These are phyloP conservation scores for Myotis myotis DNA, from an alignment of 2,797 vertebrate species.

Conservation along the genomic window DNA sequence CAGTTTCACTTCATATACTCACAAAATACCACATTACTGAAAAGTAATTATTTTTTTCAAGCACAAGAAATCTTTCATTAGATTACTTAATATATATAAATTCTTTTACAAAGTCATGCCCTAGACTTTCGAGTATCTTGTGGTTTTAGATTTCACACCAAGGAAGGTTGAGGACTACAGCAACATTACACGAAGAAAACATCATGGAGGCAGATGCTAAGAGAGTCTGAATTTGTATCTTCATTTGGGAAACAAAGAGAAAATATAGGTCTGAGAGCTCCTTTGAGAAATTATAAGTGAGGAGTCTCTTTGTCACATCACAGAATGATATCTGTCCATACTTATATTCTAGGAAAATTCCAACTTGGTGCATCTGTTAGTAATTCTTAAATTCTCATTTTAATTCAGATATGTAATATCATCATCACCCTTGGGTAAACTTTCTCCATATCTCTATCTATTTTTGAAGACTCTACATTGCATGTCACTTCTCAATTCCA, in stretches of 20 bases:
- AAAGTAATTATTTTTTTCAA: background rate
- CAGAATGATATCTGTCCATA: constrained; percentile 65
- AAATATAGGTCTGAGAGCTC: constrained; percentile 58
- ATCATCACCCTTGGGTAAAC: background rate
- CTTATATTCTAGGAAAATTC: constrained; percentile 61
- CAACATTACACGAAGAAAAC: background rate
- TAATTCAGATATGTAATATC: constrained; percentile 7
- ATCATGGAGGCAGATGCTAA: background rate
- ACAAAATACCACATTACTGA: background rate
- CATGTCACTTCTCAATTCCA: background rate
- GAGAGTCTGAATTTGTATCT: background rate
- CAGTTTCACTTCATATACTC: background rate
- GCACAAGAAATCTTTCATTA: background rate
- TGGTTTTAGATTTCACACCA: background rate
- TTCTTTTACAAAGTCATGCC: background rate
- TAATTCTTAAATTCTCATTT: background rate
- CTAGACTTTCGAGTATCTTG: background rate
- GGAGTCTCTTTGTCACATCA: background rate
- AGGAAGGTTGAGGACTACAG: background rate
- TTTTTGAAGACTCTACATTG: background rate
- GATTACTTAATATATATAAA: background rate
- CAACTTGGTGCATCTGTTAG: constrained; percentile 5
- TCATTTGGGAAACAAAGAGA: constrained; percentile 55
- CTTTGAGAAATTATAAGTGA: constrained; percentile 64
- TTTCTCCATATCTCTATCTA: constrained; percentile 9